Evolutionary conservation across 2,113 vertebrate species (phyloP), one percentile per base, ranked within the genome.

Genomic region (Chlorodrepanis virens): DNA sequence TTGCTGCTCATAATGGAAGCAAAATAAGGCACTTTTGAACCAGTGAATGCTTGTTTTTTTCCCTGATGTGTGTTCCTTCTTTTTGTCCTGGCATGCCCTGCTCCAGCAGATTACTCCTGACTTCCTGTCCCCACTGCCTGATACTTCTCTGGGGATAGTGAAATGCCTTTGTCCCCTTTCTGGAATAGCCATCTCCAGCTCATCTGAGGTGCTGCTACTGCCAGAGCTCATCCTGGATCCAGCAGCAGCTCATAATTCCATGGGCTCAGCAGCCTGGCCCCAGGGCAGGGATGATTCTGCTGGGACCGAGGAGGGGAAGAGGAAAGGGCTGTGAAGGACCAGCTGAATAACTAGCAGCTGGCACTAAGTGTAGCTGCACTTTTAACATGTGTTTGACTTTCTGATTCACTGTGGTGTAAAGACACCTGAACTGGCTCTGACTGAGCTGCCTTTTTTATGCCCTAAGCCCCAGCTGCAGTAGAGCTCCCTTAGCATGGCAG

Each of bases 401-500:
- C 57, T 4, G 47, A 90, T 37, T 25, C 52, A 17, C 88, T 65
- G 50, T 24, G 69, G 56, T 78, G 69, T 78, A 37, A 37, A 90
- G 85, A 11, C 69, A 83, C 74, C 47, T 78, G 90, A 78, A 72
- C 60, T 84, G 74, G 42, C 85, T 87, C 64, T 68, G n/a, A 53
- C 5, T 31, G 90, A 82, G 65, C 82, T 93, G 52, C 78, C 35
- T 67, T 59, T 50, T 50, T 78, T 79, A 19, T 92, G 87, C 84
- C 29, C 0, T 3, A n/a, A 87, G 20, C 57, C 90, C 60, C 91
- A 94, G 85, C 23, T 85, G 85, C 53, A 70, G 61, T 1, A 52
- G 20, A 93, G 93, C 88, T 92, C 70, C 74, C 77, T 93, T 90
- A 90, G 69, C 70, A 19, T 17, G 67, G 91, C 75, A 94, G 35